Evolutionary conservation across 2,113 vertebrate genomes (phyloP), one percentile per base, ranked within the genome.

Genomic region (Myrmecobius fasciatus): DNA sequence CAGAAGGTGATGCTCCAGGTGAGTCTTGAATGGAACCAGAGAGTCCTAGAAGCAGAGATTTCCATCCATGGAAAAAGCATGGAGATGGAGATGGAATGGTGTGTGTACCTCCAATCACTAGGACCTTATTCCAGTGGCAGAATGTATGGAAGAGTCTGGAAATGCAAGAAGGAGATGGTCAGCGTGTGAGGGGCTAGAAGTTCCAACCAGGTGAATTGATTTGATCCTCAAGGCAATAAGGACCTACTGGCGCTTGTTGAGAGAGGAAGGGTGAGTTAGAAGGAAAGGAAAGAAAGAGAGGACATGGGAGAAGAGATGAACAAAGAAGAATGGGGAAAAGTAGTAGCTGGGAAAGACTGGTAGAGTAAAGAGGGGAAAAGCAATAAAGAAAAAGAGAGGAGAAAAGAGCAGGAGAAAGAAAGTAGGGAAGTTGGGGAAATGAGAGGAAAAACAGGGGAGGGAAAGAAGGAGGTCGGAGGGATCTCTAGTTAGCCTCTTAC

Each of bases 371-470:
- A 67, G n/a, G 67, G 67, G 6, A 43, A 43, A 20, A n/a, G n/a
- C 24, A 83, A 83, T 43, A 83, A 75, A n/a, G 36, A 75, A n/a
- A 83, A 43, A 43, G 8, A 83, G 67, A 83, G 60, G 60, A 75
- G 67, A 43, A 75, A 75, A 83, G 67, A 83, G 4, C 17, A 43
- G 36, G 8, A 83, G n/a, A 20, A 83, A 83, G 67, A 75, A 36
- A 43, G n/a, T 20, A 83, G n/a, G 20, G 7, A 75, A n/a, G 36
- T 75, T n/a, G n/a, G 1, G 60, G 60, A n/a, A 75, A 75, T 17
- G n/a, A 83, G 60, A 67, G 56, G 11, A n/a, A n/a, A 14, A 43
- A 43, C 6, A 95, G 95, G 98, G 97, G 1, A 2, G 47, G 90
- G 31, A 8, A 12, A 2, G 0, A 43, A 8, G 24, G 49, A 0